A percentile compares a stretch with the other conserved stretches of the same genome.
phyloP scores from a whole-genome alignment of 2,113 vertebrate species.

The Megaceryle maxima region DNA sequence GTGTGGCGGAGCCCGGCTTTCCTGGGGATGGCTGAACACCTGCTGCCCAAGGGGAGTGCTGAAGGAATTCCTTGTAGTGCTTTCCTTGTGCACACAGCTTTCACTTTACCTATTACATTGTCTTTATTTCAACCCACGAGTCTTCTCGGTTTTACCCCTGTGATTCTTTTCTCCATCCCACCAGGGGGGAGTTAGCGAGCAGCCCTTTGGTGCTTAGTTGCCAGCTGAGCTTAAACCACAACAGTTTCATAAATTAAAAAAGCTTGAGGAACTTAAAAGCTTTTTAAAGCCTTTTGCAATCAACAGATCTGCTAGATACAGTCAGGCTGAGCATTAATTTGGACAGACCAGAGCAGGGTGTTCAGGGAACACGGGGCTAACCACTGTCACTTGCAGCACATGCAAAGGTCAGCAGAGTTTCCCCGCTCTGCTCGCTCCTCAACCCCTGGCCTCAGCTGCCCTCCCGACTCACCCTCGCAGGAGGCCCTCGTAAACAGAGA shows the following conservation, averaged over 20 bases:
- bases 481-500: slow-evolving; percentile 33
- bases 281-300: neutral
- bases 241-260: neutral
- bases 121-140: neutral
- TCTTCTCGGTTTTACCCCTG: neutral
- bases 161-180: neutral
- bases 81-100: neutral
- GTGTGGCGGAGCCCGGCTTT: neutral
- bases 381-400: rapidly evolving
- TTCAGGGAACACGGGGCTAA: rapidly evolving
- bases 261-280: neutral
- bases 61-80: neutral
- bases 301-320: neutral
- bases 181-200: neutral
- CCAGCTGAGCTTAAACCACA: neutral
- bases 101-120: neutral
- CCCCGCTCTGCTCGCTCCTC: neutral
- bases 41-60: neutral
- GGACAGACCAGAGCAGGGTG: rapidly evolving
- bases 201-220: neutral
- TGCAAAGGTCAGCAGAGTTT: neutral
- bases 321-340: neutral
- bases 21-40: neutral
- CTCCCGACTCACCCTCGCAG: neutral
- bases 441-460: neutral